A percentile compares a stretch with the other conserved stretches of the same genome.
phyloP scores from a whole-genome alignment of 2,113 vertebrate genomes.

The Erpornis zantholeuca region DNA sequence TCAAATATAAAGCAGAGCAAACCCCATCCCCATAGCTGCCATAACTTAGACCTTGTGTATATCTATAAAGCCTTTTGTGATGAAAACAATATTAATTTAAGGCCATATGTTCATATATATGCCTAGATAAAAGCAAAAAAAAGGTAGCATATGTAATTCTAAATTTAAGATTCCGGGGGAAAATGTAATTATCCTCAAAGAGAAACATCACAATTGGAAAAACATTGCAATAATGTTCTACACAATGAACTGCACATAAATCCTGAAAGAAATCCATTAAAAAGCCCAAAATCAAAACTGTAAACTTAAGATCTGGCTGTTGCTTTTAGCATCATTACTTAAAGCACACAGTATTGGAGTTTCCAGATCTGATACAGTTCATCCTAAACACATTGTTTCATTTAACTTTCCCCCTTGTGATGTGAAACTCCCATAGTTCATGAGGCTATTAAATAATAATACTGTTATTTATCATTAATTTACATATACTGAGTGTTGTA shows the following conservation, averaged over 20 bases:
- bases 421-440: not conserved
- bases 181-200: not conserved
- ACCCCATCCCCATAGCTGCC: not conserved
- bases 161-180: not conserved
- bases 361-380: not conserved
- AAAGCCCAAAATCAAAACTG: not conserved
- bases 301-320: not conserved
- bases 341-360: not conserved
- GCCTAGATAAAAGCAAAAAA: not conserved
- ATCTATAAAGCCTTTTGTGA: not conserved
- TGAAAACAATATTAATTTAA: not conserved
- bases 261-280: not conserved
- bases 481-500: not conserved
- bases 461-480: not conserved
- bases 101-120: not conserved
- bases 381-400: not conserved
- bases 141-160: not conserved
- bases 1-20: not conserved
- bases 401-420: not conserved
- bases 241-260: not conserved
- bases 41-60: not conserved
- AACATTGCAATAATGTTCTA: not conserved
- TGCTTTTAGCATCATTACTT: not conserved
- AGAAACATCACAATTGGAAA: not conserved
- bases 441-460: not conserved